Base-by-base conservation (phyloP, 2,113 vertebrate genomes). In the Epinephelus cyanopodus region DNA sequence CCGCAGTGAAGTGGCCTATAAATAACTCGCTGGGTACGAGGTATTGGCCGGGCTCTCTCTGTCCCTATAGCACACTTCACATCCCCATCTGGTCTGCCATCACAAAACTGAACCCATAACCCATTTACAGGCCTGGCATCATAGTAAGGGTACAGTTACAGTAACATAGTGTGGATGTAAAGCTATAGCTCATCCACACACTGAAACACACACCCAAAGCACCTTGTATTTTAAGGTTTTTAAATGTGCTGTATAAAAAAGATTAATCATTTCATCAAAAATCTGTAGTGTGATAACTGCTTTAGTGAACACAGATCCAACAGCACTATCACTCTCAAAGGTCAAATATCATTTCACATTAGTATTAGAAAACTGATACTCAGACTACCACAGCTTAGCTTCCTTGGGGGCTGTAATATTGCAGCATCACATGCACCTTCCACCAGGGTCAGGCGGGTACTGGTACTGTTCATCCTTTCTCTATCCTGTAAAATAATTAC, bases 1-100 rank as follows among this genome's bases (percentile, higher is more conserved):
- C 78, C 17, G 87, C 92, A 91, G 70, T 54, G 76, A 84, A 70
- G 73, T 69, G 11, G 69, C 79, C 92, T 91, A 91, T 89, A 94
- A 92, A 93, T 91, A 94, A 91, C 90, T 91, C 27, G 15, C 69
- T 71, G 74, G 68, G 74, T 73, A 12, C n/a, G 23, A 72, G 54
- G 72, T 60, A 81, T n/a, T 29, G 18, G 56, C 84, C 37, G 77
- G 77, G 56, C 54, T 77, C 47, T 29, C 71, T 66, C 66, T 63
- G 81, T 82, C 85, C 74, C 63, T 3, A 69, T 74, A 79, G 87
- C 79, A 86, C 78, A 80, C 82, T 81, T 73, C 86, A 81, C 76
- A 74, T 89, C 80, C 82, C 72, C 77, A 79, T 87, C 81, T 85
- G 82, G 73, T 65, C 82, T 61, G 71, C 71, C 54, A 79, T 74